Base-by-base conservation (phyloP, 2,888 invertebrate species). In the Carabus problematicus region DNA sequence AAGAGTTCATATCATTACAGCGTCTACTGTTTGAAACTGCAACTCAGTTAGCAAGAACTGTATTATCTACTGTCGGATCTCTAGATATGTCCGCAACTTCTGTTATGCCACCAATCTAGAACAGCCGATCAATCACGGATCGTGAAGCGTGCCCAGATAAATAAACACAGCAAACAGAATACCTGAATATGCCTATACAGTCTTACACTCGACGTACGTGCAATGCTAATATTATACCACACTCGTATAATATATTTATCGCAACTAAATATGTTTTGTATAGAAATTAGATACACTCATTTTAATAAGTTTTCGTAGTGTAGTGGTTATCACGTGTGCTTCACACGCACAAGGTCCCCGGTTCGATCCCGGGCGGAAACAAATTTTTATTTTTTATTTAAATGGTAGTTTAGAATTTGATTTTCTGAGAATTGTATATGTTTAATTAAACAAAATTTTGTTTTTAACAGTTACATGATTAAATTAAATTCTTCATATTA, bases 361-460 rank as follows among this genome's bases (percentile, higher is more conserved):
- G 87, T 87, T 86, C 87, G 87, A 87, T 86, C 87, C 87, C 87
- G 87, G 87, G 87, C 87, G 87, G 87, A 87, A 86, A 86, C 86
- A 87, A 58, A 60, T 52, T 70, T 3, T 49, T 71, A 71, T 49
- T 73, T 1, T 43, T 43, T 43, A 1, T n/a, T 43, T 43, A 12
- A 43, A n/a, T 43, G 11, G 3, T 43, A 43, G 43, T 12, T 12
- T 7, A 43, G 12, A 43, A 0, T 43, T 43, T 7, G 43, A 43
- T 12, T 1, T 43, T 12, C 43, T 6, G 8, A 11, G 11, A 3
- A 43, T 43, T 4, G 11, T 43, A n/a, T 43, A n/a, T 43, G 2
- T 43, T 43, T 12, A 6, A 43, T 43, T n/a, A 3, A 43, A 43
- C 7, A 43, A n/a, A n/a, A n/a, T n/a, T n/a, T n/a, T n/a, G n/a